phyloP scores from a whole-genome alignment of 2,113 vertebrate species.

The Centropus bengalensis region DNA sequence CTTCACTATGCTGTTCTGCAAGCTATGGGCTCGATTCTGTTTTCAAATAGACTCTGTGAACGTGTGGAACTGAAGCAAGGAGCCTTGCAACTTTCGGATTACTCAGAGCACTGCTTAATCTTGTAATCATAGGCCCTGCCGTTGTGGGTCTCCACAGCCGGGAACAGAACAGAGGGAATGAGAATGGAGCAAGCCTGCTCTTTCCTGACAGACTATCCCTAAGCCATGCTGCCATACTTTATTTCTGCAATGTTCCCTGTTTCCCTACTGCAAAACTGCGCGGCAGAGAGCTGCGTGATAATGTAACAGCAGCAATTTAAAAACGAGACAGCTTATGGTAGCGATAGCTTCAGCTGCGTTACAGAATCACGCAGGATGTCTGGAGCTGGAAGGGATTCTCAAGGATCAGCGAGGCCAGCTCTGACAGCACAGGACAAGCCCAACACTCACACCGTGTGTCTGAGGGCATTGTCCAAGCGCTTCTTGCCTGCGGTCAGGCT shows the following conservation, averaged over 20 bases:
- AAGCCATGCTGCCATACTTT: background rate
- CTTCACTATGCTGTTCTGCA: background rate
- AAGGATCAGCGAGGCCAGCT: no score
- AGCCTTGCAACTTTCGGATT: background rate
- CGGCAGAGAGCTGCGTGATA: background rate
- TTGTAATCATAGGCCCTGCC: background rate
- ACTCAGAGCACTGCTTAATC: background rate
- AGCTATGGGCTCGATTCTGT: background rate
- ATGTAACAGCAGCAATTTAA: rapidly evolving
- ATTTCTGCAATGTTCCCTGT: background rate
- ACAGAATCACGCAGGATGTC: background rate
- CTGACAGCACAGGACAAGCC: no score
- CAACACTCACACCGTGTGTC: no score
- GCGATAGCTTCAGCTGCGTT: background rate
- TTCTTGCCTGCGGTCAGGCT: no score
- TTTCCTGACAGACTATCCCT: background rate
- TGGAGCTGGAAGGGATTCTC: no score
- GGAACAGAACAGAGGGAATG: background rate
- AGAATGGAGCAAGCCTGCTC: background rate
- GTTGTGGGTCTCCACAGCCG: background rate
- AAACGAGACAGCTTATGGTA: background rate
- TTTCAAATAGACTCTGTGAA: background rate
- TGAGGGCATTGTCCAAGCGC: no score
- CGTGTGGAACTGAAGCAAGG: background rate
- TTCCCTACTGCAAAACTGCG: background rate